Evolutionary conservation across 2,113 vertebrate species (phyloP), one percentile per base, ranked within the genome.

Genomic region (Cariama cristata): DNA sequence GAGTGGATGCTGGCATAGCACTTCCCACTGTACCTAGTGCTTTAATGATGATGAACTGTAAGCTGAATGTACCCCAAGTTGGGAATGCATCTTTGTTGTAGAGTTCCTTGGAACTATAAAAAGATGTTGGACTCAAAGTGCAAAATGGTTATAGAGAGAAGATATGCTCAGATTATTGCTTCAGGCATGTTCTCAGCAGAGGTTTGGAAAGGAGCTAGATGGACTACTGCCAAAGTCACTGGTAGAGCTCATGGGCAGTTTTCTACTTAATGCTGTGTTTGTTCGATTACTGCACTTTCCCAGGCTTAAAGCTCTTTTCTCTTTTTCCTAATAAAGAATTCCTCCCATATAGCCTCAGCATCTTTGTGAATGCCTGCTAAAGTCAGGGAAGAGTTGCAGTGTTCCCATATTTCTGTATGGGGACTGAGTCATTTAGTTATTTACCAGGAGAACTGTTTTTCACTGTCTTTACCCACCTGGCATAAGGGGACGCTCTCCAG

Each of bases 61-160:
- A 62, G 12, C 7, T 71, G 63, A 67, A 71, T 0, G 0, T 5
- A 16, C 2, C 0, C 0, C 15, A 6, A 2, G 2, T 4, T 69
- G 53, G 23, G 49, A 88, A 60, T 30, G 28, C 82, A 68, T 33
- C 27, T 38, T 62, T 45, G 33, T 10, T 45, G n/a, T 12, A 71
- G 21, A 45, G 53, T n/a, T 95, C 35, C 38, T 64, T 81, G 66
- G 64, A 87, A 72, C 44, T 62, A 30, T 72, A 85, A 84, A 88
- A 89, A 79, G 21, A 45, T 35, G 6, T 47, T 91, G 55, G 47
- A 56, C 30, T 72, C 33, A 4, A 74, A 93, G 28, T 52, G 40
- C 26, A 79, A 6, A 19, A 35, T 16, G 33, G 47, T 71, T 74
- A 33, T 7, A 93, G 42, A 1, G 3, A 90, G 73, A 67, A 93